Conservation (phyloP, 2,113 vertebrate species). For the Sakesphorus luctuosus region DNA sequence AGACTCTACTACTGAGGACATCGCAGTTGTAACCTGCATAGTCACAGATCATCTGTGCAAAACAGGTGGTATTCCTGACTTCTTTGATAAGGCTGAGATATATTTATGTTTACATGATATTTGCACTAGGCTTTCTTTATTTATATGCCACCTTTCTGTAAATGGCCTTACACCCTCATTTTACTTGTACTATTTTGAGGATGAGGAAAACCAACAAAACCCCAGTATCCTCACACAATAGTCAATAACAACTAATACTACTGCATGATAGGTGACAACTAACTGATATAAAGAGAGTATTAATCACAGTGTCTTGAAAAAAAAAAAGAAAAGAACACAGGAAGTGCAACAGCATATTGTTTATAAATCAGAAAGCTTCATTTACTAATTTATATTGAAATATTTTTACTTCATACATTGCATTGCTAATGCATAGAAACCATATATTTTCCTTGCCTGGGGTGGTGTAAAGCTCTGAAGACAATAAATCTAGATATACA, state of each 20-base stretch:
- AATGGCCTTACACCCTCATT: neutral
- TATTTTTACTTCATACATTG: neutral
- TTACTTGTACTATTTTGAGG: neutral
- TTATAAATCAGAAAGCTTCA: slow-evolving; percentile 19
- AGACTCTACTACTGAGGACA: neutral
- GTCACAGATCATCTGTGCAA: neutral
- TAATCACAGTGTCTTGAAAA: neutral
- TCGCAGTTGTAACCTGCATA: neutral
- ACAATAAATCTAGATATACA: neutral
- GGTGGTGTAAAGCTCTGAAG: neutral
- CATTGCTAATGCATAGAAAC: slow-evolving; percentile 30
- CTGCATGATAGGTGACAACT: neutral
- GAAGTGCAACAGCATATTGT: neutral
- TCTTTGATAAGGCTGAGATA: neutral
- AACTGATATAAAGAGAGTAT: neutral
- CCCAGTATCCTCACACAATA: neutral
- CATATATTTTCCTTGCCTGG: neutral
- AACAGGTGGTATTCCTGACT: neutral
- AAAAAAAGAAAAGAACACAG: neutral
- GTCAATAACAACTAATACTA: neutral
- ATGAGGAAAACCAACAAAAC: fast-evolving
- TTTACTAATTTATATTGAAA: slow-evolving; percentile 47
- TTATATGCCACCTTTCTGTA: neutral
- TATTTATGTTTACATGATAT: neutral
- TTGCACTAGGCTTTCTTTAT: neutral